A percentile compares a stretch with the other conserved stretches of the same genome.
These are phyloP conservation scores for Platichthys flesus DNA, from an alignment of 2,113 vertebrate species.

Conservation along the genomic window DNA sequence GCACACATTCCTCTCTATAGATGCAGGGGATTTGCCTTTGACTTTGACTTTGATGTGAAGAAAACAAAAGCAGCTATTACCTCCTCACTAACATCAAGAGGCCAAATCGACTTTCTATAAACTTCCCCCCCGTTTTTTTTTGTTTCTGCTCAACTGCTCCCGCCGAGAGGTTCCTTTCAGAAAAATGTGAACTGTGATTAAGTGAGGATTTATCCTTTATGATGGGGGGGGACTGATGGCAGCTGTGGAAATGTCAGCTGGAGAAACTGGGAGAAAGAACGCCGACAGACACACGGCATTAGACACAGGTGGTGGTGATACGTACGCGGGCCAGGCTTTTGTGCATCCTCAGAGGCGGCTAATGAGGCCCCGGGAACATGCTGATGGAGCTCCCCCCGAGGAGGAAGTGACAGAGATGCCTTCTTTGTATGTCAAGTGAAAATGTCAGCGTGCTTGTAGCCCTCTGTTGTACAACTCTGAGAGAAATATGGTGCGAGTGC, in stretches of 20 bases:
- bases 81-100: neutral
- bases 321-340: neutral
- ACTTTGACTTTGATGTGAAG: constrained; percentile 4
- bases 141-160: neutral
- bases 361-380: constrained; percentile 6
- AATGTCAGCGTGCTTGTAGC: constrained; percentile 22
- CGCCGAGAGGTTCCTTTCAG: too few relatives aligned
- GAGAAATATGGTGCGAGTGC: neutral
- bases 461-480: neutral
- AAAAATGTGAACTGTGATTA: neutral
- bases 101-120: neutral
- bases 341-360: constrained; percentile 26
- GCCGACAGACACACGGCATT: constrained; percentile 10
- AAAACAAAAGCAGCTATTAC: neutral
- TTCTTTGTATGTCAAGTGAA: constrained; percentile 4
- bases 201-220: constrained; percentile 14
- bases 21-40: neutral
- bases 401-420: neutral
- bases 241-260: constrained; percentile 27
- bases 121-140: neutral
- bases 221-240: neutral
- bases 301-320: constrained; percentile 26
- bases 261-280: neutral
- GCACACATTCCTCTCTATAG: neutral
- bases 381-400: constrained; percentile 17